Conservation (phyloP, 1,140 invertebrate genomes). For the Caligus rogercresseyi region DNA sequence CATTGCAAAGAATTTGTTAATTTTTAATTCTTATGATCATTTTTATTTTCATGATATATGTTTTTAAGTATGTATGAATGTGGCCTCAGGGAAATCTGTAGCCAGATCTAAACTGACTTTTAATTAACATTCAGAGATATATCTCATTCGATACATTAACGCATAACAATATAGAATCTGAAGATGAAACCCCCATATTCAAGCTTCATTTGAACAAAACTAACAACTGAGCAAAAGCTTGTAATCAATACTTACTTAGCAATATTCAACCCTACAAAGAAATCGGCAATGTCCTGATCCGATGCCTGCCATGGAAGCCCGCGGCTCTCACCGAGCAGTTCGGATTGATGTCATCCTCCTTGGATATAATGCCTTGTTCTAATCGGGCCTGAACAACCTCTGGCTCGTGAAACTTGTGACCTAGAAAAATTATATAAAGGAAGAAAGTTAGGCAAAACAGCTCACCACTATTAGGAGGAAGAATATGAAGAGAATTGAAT, state of each 20-base stretch:
- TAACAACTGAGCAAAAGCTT: not conserved
- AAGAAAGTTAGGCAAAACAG: not conserved
- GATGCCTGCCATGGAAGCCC: constrained; percentile 98
- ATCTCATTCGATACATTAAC: no score
- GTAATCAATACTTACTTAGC: constrained; percentile 66
- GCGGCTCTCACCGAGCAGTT: constrained; percentile 86
- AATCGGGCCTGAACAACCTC: constrained; percentile 71
- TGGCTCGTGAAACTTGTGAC: constrained; percentile 63
- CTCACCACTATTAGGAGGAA: no score
- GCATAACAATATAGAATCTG: no score
- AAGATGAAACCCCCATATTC: no score
- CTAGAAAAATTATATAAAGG: constrained; percentile 38
- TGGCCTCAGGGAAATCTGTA: no score
- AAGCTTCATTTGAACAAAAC: no score
- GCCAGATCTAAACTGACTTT: no score
- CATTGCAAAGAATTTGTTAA: no score
- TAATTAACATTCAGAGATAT: no score
- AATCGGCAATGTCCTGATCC: constrained; percentile 96
- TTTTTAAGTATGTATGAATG: no score
- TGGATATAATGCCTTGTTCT: constrained; percentile 86
- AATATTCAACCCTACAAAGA: constrained; percentile 95
- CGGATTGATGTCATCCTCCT: constrained; percentile 58
- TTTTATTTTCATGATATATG: no score
- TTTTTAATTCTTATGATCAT: no score
- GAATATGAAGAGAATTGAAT: not conserved